A percentile compares a stretch with the other conserved stretches of the same genome.
phyloP scores from a whole-genome alignment of 2,113 vertebrate species.

The Turdus rufiventris region DNA sequence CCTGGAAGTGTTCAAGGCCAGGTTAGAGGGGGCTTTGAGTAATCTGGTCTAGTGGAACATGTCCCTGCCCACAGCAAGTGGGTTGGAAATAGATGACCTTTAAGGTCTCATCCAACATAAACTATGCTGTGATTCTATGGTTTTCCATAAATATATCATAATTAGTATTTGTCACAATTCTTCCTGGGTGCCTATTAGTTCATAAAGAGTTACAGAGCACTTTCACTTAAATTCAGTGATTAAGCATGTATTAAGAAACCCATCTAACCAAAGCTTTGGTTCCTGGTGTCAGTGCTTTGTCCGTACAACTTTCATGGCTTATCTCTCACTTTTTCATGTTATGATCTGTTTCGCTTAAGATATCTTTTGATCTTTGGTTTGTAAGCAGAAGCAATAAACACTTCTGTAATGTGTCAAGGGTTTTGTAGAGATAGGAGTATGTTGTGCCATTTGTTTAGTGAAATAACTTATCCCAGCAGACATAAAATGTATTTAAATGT shows the following conservation, averaged over 20 bases:
- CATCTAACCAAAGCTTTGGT: neutral
- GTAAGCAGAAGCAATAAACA: neutral
- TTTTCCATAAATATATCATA: neutral
- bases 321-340: neutral
- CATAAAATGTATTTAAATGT: neutral
- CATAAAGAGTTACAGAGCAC: neutral
- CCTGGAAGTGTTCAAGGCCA: neutral
- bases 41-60: neutral
- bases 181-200: neutral
- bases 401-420: neutral
- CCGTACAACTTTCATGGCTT: neutral
- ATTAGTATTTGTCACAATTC: neutral
- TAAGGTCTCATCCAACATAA: neutral
- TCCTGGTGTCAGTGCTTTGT: neutral
- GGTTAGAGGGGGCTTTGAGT: neutral
- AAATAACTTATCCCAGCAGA: neutral
- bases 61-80: neutral
- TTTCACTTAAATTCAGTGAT: neutral
- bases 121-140: neutral
- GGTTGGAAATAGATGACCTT: neutral
- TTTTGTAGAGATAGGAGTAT: neutral
- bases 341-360: neutral
- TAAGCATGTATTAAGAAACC: neutral
- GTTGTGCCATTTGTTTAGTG: neutral
- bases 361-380: neutral